Evolutionary conservation across 2,113 vertebrate genomes (phyloP), one percentile per base, ranked within the genome.

Genomic region (Siniperca knerii): DNA sequence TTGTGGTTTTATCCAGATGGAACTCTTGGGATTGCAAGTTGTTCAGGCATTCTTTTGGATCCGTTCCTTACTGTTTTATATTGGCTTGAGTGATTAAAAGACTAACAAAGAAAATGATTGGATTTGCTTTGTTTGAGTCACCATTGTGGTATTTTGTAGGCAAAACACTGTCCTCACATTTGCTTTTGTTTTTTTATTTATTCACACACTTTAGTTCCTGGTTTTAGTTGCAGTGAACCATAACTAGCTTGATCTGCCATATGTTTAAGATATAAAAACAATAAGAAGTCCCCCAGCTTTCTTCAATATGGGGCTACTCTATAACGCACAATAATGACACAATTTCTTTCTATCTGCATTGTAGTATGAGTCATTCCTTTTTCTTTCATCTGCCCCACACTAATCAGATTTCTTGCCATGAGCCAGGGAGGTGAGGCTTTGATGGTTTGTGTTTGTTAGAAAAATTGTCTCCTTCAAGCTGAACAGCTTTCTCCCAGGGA

Each of bases 181-280:
- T 75, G 42, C 42, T 64, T 12, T 74, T 70, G 42, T 50, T 64
- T 12, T 74, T 70, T 42, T 29, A 35, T 60, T 50, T 25, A 61
- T 76, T 79, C 50, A 55, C 48, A 57, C 48, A 61, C 68, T 71
- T 75, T 60, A 33, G 37, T 79, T 72, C 6, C 46, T 64, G 65
- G 72, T 62, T 84, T 64, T 44, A 58, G 40, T 62, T 68, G 48
- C 77, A 77, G 29, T n/a, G 35, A 82, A 68, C 58, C 16, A 44
- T 75, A 86, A 89, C 78, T 82, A 84, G 80, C 75, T 84, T 80
- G 62, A 79, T 87, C 64, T 83, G 76, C 72, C 54, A 71, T 81
- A 81, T 83, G 85, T 78, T 57, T 35, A 46, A 72, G 62, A 75
- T 77, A 54, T 37, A 61, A 82, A 74, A 85, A 82, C 40, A 74